A percentile compares a stretch with the other conserved stretches of the same genome.
Evolutionary conservation across 2,888 invertebrate species (phyloP).

Genomic region (Encarsia formosa): DNA sequence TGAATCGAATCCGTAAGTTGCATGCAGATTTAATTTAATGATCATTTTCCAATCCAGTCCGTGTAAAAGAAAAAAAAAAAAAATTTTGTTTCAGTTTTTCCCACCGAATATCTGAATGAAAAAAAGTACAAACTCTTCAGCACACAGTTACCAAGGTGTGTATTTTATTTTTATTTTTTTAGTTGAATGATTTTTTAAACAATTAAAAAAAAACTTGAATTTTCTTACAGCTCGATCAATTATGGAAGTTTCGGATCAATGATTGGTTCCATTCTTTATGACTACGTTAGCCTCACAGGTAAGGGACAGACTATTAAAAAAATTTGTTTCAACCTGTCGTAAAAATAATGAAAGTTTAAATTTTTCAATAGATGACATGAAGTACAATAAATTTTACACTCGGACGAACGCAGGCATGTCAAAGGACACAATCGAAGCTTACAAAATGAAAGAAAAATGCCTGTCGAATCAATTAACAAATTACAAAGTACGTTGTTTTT

Average conservation of each 20-base stretch:
- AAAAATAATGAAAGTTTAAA: neutral
- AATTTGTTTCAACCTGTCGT: neutral
- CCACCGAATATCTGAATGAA: constrained; percentile 18
- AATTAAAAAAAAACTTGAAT: neutral
- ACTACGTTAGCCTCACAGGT: constrained; percentile 25
- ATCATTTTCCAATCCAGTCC: neutral
- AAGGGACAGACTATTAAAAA: neutral
- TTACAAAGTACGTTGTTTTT: constrained; percentile 17
- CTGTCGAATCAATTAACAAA: constrained; percentile 17
- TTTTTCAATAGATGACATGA: constrained; percentile 11
- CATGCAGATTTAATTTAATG: neutral
- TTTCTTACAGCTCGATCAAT: constrained; percentile 11
- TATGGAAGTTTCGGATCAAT: constrained; percentile 25
- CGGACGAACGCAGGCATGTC: constrained; percentile 16
- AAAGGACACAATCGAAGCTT: constrained; percentile 19
- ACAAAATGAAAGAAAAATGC: constrained; percentile 23
- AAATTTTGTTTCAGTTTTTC: constrained; percentile 10
- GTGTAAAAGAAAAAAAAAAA: neutral
- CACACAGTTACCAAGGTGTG: constrained; percentile 15
- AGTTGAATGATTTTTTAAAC: neutral
- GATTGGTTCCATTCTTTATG: constrained; percentile 23
- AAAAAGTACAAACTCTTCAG: constrained; percentile 22
- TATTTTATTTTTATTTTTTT: neutral
- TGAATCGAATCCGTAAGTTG: constrained; percentile 17
- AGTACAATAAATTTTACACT: constrained; percentile 18